Conservation (phyloP, 2,797 vertebrate species). For the Poliocrania exsul region DNA sequence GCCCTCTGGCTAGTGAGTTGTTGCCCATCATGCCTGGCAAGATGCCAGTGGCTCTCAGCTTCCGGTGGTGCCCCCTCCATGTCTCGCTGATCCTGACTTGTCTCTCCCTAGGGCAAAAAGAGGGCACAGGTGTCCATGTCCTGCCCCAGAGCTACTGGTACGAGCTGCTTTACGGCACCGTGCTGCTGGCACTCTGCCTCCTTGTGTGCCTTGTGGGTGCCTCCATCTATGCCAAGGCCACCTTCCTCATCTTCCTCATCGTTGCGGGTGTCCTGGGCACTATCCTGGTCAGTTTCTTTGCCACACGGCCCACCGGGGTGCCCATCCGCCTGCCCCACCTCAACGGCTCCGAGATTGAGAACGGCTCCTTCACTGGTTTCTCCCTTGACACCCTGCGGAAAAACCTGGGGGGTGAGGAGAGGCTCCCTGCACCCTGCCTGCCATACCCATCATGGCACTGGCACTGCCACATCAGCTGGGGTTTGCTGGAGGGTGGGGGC, state of each 20-base stretch:
- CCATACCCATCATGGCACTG: rapidly evolving
- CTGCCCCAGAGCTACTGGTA: conserved; percentile 89
- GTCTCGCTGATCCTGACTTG: neutral
- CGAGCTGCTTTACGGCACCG: conserved; percentile 84
- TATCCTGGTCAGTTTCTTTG: conserved; percentile 88
- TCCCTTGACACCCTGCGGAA: conserved; percentile 83
- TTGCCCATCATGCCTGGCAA: neutral
- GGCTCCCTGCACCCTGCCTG: neutral
- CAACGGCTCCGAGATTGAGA: conserved; percentile 66
- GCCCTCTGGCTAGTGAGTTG: neutral
- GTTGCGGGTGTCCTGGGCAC: conserved; percentile 84
- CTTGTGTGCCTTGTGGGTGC: conserved; percentile 89
- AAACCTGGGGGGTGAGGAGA: conserved; percentile 83
- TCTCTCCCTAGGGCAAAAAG: conserved; percentile 39
- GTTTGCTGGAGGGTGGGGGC: neutral
- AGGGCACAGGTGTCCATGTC: neutral
- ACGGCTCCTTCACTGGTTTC: conserved; percentile 85
- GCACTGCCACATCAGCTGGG: neutral
- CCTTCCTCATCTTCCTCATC: conserved; percentile 90
- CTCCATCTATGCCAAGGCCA: conserved; percentile 89
- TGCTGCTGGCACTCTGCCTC: conserved; percentile 83
- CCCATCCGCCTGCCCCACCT: conserved; percentile 40
- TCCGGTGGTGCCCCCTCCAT: rapidly evolving
- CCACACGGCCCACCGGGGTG: conserved; percentile 70
- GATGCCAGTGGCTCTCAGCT: rapidly evolving